Evolutionary conservation across 30 jellyfish, hydroid and myxozoan species (phyloP).

Genomic region (Cassiopea andromeda): DNA sequence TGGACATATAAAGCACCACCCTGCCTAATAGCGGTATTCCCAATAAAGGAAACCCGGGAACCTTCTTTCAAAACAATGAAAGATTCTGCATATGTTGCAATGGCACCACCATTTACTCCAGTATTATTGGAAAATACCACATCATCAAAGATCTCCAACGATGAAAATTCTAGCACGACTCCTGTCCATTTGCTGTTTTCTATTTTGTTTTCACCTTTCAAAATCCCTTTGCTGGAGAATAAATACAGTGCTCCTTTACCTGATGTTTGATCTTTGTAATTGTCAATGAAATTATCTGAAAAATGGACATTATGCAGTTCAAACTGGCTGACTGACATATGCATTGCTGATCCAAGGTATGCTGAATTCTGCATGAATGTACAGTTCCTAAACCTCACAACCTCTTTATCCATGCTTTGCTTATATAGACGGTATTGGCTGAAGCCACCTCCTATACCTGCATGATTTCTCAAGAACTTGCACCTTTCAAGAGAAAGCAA

Average conservation of each 20-base stretch:
- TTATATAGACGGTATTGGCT: constrained; percentile 37
- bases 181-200: constrained; percentile 60
- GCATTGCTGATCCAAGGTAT: constrained; percentile 38
- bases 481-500: not conserved
- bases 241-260: constrained; percentile 56
- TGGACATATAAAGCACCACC: constrained; percentile 84
- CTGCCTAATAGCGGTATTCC: constrained; percentile 57
- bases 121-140: constrained; percentile 35
- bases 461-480: constrained; percentile 11
- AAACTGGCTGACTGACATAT: constrained; percentile 56
- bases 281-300: constrained; percentile 6
- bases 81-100: constrained; percentile 83
- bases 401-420: constrained; percentile 24
- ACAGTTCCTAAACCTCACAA: constrained; percentile 8
- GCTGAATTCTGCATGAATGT: constrained; percentile 23
- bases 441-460: constrained; percentile 31
- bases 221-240: constrained; percentile 30
- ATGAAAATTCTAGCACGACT: constrained; percentile 70
- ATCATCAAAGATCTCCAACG: constrained; percentile 28
- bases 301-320: not conserved
- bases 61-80: constrained; percentile 36
- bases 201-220: constrained; percentile 15
- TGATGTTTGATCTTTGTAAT: constrained; percentile 18
- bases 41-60: constrained; percentile 17
- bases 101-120: constrained; percentile 84